These are phyloP conservation scores for Carassius auratus DNA, from an alignment of 2,113 vertebrate species.

Conservation along the genomic window DNA sequence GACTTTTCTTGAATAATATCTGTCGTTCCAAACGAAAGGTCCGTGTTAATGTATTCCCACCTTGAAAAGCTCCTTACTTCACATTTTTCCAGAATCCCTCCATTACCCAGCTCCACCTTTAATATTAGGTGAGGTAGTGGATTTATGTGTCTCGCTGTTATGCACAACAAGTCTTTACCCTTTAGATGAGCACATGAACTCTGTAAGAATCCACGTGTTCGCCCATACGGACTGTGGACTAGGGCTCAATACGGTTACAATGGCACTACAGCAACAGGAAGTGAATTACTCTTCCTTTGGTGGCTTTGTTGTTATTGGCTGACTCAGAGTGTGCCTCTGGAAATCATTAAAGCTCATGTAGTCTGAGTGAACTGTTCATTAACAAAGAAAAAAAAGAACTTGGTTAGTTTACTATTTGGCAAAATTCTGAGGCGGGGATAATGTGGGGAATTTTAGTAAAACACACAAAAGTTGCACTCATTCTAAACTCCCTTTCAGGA, in stretches of 20 bases:
- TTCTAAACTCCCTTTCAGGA: slow-evolving; percentile 44
- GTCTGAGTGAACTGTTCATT: slow-evolving; percentile 38
- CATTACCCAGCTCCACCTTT: slow-evolving; percentile 4
- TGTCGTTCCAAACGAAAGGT: neutral
- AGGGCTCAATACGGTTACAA: slow-evolving; percentile 44
- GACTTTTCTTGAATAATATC: neutral
- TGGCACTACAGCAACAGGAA: slow-evolving; percentile 60
- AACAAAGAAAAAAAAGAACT: slow-evolving; percentile 9
- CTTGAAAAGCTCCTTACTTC: neutral
- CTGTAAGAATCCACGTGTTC: neutral
- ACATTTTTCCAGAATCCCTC: neutral
- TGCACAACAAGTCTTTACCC: neutral
- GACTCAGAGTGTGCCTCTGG: slow-evolving; percentile 63
- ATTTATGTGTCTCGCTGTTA: neutral
- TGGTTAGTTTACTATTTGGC: slow-evolving; percentile 38
- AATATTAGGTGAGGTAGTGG: neutral
- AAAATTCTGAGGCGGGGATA: slow-evolving; percentile 50
- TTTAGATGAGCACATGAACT: neutral
- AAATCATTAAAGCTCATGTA: slow-evolving; percentile 69
- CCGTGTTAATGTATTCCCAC: neutral
- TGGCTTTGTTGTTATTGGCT: slow-evolving; percentile 72
- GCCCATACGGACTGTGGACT: slow-evolving; percentile 27
- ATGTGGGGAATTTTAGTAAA: slow-evolving; percentile 66
- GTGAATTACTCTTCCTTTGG: slow-evolving; percentile 64
- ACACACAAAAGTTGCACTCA: slow-evolving; percentile 50